Conservation (phyloP, 2,888 invertebrate genomes). For the Marasmarcha lunaedactyla region DNA sequence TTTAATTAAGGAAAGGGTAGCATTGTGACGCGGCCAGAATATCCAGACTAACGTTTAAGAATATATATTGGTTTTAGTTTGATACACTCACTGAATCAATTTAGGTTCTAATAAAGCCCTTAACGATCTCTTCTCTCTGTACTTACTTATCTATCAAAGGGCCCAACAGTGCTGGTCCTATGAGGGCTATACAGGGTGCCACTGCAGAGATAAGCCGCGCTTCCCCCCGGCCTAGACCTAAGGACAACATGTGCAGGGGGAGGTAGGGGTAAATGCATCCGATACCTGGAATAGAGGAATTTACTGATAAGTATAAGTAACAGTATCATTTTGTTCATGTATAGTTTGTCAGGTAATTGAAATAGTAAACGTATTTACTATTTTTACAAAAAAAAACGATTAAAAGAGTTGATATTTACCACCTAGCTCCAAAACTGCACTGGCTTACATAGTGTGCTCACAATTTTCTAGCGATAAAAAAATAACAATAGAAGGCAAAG, state of each 20-base stretch:
- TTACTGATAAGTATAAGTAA: conserved; percentile 4
- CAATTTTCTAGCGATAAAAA: too few species aligned
- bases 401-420: too few species aligned
- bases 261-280: conserved; percentile 87
- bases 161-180: conserved; percentile 83
- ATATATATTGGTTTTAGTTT: too few species aligned
- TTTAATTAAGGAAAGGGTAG: too few species aligned
- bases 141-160: conserved; percentile 82
- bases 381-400: conserved; percentile 4
- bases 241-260: conserved; percentile 79
- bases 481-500: too few species aligned
- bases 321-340: conserved; percentile 1
- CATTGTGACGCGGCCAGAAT: too few species aligned
- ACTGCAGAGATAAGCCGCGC: conserved; percentile 82
- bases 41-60: too few species aligned
- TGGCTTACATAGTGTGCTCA: too few species aligned
- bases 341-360: not conserved
- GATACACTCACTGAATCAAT: too few species aligned
- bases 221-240: conserved; percentile 81
- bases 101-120: too few species aligned
- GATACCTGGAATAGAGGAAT: conserved; percentile 68
- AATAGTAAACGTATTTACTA: conserved; percentile 1
- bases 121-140: too few species aligned
- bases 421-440: too few species aligned
- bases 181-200: conserved; percentile 81